A percentile compares a stretch with the other conserved stretches of the same genome.
phyloP scores from a whole-genome alignment of 2,113 vertebrate species.

The Nesospiza acunhae region DNA sequence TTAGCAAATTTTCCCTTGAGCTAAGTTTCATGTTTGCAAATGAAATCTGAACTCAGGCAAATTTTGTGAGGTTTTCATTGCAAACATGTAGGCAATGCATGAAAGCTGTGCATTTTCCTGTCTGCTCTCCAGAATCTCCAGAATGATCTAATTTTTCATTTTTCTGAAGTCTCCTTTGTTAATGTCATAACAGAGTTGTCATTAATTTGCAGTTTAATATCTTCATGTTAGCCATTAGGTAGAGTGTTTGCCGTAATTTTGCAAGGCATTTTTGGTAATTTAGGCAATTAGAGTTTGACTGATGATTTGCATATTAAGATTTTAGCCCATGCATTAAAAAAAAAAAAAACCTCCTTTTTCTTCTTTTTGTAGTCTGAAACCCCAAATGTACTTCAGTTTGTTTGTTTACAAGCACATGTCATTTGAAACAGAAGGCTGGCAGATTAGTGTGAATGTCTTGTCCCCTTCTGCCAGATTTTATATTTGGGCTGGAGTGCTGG shows the following conservation, averaged over 20 bases:
- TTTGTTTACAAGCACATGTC: conserved; percentile 34
- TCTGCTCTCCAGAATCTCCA: neutral
- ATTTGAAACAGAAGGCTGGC: conserved; percentile 9
- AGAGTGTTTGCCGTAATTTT: neutral
- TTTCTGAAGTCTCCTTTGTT: neutral
- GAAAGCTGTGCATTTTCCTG: conserved; percentile 17
- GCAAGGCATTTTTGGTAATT: neutral
- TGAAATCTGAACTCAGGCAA: conserved; percentile 43
- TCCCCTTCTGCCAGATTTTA: conserved; percentile 27
- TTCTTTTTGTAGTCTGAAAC: neutral
- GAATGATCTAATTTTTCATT: conserved; percentile 24
- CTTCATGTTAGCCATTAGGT: neutral
- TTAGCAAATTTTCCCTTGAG: conserved; percentile 54
- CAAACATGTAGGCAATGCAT: conserved; percentile 8
- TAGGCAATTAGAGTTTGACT: neutral
- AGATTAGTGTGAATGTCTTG: neutral
- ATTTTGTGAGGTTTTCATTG: conserved; percentile 50
- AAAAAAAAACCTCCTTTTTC: neutral
- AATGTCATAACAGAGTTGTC: neutral
- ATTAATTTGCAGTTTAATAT: neutral
- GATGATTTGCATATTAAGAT: neutral
- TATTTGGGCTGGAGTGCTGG: neutral
- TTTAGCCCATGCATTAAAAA: neutral
- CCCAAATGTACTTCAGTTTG: neutral
- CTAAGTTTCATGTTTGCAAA: conserved; percentile 48